Percentiles rank a stretch among this genome's conserved stretches.
These are phyloP conservation scores for Mycalesis mineus DNA, from an alignment of 2,888 invertebrate genomes.

Conservation along the genomic window DNA sequence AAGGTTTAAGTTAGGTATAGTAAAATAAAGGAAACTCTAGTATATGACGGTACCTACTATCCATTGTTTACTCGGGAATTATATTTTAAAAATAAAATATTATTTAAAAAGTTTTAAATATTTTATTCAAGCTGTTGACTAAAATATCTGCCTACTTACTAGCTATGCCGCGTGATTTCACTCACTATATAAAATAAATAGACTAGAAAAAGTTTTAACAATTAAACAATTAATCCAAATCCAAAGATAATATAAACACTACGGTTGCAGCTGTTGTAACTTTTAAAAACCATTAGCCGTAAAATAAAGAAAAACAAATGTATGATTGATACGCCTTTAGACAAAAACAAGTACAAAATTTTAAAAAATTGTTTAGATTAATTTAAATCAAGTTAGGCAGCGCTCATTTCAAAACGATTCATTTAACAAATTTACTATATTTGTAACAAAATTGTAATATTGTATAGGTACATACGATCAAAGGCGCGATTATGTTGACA, in stretches of 20 bases:
- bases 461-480: conserved; percentile 52
- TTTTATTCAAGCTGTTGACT: too few relatives aligned
- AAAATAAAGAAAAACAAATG: conserved; percentile 31
- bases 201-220: not conserved
- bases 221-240: not conserved
- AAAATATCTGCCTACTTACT: too few relatives aligned
- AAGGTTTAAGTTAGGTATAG: too few relatives aligned
- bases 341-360: conserved; percentile 71
- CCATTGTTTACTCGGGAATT: too few relatives aligned
- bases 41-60: too few relatives aligned
- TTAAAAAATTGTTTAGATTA: conserved; percentile 50
- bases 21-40: too few relatives aligned
- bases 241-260: not conserved
- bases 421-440: conserved; percentile 13
- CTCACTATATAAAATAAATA: too few relatives aligned
- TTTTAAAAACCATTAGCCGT: conserved; percentile 13
- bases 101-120: too few relatives aligned
- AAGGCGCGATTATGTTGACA: conserved; percentile 81
- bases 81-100: too few relatives aligned
- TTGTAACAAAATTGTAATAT: conserved; percentile 32
- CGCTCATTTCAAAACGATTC: conserved; percentile 30
- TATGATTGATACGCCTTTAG: conserved; percentile 49
- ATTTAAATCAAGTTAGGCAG: conserved; percentile 35
- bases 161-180: too few relatives aligned
- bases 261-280: not conserved